phyloP scores from a whole-genome alignment of 2,113 vertebrate genomes.

The Ameiurus melas region DNA sequence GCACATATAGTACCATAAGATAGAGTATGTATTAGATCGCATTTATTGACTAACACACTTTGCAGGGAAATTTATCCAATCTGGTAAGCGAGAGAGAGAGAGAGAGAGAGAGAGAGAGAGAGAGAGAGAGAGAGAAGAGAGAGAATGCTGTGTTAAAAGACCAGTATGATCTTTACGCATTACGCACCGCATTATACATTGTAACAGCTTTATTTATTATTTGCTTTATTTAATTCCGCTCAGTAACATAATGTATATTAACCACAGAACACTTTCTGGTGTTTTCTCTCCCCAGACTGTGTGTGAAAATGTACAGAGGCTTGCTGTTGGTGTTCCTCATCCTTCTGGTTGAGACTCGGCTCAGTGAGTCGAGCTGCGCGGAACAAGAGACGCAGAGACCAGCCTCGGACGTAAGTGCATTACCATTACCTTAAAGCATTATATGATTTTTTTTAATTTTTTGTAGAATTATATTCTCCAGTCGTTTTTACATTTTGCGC shows the following conservation, averaged over 20 bases:
- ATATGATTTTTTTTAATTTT: neutral
- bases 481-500: neutral
- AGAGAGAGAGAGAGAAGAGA: conserved; percentile 4
- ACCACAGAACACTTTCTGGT: neutral
- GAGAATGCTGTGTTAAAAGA: too few species aligned
- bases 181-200: neutral
- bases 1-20: neutral
- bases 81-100: neutral
- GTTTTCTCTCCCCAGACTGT: conserved; percentile 48
- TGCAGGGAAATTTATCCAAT: neutral
- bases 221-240: neutral
- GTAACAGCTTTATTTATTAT: neutral
- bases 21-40: neutral
- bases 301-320: conserved; percentile 70
- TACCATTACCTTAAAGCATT: neutral
- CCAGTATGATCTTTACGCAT: neutral
- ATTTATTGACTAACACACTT: neutral
- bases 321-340: conserved; percentile 70
- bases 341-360: conserved; percentile 69
- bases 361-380: conserved; percentile 69
- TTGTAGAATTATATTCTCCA: neutral
- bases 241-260: neutral
- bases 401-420: conserved; percentile 64
- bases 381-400: conserved; percentile 64
- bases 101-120: neutral